phyloP scores from a whole-genome alignment of 2,888 invertebrate species.

The Branchipolynoe longqiensis region DNA sequence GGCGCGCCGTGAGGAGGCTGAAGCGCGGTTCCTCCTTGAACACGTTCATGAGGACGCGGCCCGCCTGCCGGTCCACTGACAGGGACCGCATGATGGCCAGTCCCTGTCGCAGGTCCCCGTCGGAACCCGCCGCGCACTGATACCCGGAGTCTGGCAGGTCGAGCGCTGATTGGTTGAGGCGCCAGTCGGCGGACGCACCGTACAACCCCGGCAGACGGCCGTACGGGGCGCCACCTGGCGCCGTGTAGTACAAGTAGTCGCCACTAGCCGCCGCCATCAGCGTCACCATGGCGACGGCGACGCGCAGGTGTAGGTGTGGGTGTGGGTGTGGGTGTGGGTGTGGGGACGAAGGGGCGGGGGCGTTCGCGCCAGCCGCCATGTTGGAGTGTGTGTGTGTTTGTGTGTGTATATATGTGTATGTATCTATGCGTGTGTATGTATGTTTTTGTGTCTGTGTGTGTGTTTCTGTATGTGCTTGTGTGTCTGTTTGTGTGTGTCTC shows the following conservation, averaged over 20 bases:
- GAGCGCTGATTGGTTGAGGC: background rate
- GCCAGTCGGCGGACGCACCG: conserved; percentile 12
- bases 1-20: background rate
- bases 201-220: conserved; percentile 17
- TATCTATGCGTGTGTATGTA: background rate
- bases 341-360: background rate
- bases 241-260: conserved; percentile 43
- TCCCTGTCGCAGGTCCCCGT: background rate
- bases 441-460: too few species aligned
- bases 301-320: background rate
- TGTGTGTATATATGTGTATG: too few species aligned
- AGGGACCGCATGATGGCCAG: background rate
- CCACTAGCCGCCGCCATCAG: background rate
- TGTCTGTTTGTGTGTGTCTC: too few species aligned
- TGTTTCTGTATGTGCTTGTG: background rate
- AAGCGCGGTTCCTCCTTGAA: background rate
- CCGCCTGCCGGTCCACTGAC: conserved; percentile 24
- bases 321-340: background rate
- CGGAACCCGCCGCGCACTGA: background rate
- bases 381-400: too few species aligned
- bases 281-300: background rate
- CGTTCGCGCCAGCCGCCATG: background rate
- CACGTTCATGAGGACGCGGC: conserved; percentile 6
- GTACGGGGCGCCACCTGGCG: conserved; percentile 29
- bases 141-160: conserved; percentile 35